Evolutionary conservation across 2,888 invertebrate genomes (phyloP).

Genomic region (Drosophila yooni): DNA sequence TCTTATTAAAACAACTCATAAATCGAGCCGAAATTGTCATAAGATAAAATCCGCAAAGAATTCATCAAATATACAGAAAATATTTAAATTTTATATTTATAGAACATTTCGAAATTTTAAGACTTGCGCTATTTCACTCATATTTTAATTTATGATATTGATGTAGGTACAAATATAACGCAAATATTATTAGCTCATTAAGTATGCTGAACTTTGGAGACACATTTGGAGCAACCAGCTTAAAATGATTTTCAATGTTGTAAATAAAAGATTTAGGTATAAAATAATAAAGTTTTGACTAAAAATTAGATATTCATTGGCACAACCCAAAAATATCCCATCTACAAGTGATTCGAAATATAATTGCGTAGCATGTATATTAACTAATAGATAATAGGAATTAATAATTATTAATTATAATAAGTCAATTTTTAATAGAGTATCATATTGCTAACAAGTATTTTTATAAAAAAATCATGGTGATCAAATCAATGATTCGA

Average conservation of each 20-base stretch:
- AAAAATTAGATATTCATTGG: neutral
- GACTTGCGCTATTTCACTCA: neutral
- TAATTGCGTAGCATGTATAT: neutral
- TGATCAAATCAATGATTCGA: neutral
- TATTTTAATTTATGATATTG: neutral
- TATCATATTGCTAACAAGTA: neutral
- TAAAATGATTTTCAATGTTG: neutral
- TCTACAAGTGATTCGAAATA: neutral
- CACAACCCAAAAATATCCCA: neutral
- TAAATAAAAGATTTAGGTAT: neutral
- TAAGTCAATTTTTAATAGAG: neutral
- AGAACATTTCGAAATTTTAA: neutral
- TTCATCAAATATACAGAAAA: conserved; percentile 64
- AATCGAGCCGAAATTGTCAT: conserved; percentile 55
- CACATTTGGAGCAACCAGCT: neutral
- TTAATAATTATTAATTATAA: neutral
- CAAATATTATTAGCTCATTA: neutral
- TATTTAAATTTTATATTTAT: neutral
- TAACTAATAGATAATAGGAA: neutral
- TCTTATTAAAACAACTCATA: conserved; percentile 75
- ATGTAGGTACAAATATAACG: neutral
- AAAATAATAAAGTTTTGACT: neutral
- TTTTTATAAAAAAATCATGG: too few species aligned
- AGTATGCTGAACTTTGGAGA: neutral
- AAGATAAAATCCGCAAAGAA: conserved; percentile 56